These are phyloP conservation scores for Theonella swinhoei DNA, from an alignment of 37 sponge, comb jelly and placozoan species.

Conservation along the genomic window DNA sequence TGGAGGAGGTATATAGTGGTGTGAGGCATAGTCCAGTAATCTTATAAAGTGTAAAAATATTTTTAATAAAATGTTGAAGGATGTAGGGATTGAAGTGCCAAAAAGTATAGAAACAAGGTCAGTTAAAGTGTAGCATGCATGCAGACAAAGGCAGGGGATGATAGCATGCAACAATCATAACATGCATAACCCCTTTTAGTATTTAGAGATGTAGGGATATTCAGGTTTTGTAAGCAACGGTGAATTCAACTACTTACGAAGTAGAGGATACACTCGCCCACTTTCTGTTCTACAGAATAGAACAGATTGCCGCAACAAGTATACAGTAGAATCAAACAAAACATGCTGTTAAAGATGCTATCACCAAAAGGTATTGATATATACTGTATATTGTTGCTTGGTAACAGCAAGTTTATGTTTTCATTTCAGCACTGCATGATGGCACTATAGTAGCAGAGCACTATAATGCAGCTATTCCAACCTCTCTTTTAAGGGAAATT, in stretches of 20 bases:
- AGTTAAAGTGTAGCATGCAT: no score
- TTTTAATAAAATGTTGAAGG: no score
- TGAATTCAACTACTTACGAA: constrained; percentile 6
- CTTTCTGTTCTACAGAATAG: constrained; percentile 22
- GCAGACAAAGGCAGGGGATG: no score
- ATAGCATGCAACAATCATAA: no score
- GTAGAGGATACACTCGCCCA: constrained; percentile 23
- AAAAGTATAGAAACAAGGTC: no score
- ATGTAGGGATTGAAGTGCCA: no score
- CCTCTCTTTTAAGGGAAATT: not conserved
- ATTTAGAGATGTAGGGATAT: no score
- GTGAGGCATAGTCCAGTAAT: no score
- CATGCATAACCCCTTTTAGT: no score
- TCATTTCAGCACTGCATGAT: not conserved
- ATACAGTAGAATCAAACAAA: not conserved
- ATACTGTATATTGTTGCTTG: not conserved
- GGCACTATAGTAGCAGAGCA: constrained; percentile 10
- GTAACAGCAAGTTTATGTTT: not conserved
- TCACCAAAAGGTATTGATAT: not conserved
- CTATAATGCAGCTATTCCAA: constrained; percentile 17
- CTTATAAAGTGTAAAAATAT: no score
- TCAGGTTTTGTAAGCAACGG: constrained; percentile 28
- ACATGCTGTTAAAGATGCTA: not conserved
- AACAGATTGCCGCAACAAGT: not conserved
- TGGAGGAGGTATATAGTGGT: no score